phyloP scores from a whole-genome alignment of 2,797 vertebrate genomes.

The Gouania willdenowi region DNA sequence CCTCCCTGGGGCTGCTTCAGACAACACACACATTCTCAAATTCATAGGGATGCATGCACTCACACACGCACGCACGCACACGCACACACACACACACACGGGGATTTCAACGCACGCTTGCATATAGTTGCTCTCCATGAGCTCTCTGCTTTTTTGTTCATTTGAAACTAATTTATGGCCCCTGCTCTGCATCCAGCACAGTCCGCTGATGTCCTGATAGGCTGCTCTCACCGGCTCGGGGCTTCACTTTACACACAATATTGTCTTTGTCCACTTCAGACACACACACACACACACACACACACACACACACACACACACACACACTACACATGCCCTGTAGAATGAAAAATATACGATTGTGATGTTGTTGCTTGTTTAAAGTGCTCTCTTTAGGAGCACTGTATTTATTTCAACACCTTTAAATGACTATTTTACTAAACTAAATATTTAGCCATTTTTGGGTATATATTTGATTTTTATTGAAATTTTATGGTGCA shows the following conservation, averaged over 20 bases:
- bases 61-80: slow-evolving; percentile 53
- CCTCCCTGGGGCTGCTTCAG: slow-evolving; percentile 79
- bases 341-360: no score
- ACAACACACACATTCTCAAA: slow-evolving; percentile 67
- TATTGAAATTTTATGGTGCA: no score
- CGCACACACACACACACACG: background rate
- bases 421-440: no score
- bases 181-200: slow-evolving; percentile 18
- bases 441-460: no score
- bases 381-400: no score
- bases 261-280: slow-evolving; percentile 7
- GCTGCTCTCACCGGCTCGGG: slow-evolving; percentile 15
- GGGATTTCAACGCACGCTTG: background rate
- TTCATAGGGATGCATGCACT: slow-evolving; percentile 1
- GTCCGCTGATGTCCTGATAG: slow-evolving; percentile 1
- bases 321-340: no score
- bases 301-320: no score
- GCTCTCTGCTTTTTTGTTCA: slow-evolving; percentile 49
- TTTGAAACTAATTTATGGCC: slow-evolving; percentile 44
- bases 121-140: slow-evolving; percentile 18
- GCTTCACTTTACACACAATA: slow-evolving; percentile 7
- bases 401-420: no score
- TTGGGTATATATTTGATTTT: no score
- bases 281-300: no score
- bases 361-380: no score